phyloP scores from a whole-genome alignment of 2,797 vertebrate genomes.

The Lutjanus argentimaculatus region DNA sequence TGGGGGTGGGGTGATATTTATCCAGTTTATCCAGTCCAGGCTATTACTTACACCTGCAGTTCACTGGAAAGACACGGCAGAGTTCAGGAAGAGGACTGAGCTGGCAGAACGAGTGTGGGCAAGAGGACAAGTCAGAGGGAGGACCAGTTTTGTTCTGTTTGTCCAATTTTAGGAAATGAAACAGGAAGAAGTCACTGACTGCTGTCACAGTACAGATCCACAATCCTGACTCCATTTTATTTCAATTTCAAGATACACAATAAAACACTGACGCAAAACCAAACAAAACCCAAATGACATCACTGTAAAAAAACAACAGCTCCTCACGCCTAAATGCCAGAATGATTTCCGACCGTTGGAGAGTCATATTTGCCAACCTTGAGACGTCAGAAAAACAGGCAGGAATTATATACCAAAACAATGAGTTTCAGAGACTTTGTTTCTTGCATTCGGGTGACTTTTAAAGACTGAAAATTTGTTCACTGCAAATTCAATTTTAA shows the following conservation, averaged over 20 bases:
- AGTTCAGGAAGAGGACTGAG: constrained; percentile 50
- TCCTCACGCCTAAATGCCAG: too few species aligned
- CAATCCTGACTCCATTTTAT: not conserved
- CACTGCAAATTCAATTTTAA: too few species aligned
- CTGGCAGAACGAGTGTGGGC: not conserved
- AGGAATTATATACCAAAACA: too few species aligned
- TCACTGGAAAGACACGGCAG: constrained; percentile 74
- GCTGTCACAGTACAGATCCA: not conserved
- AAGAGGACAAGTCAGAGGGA: not conserved
- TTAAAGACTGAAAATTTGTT: too few species aligned
- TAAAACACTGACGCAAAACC: not conserved
- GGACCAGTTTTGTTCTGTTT: not conserved
- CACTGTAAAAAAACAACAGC: too few species aligned
- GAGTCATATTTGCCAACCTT: too few species aligned
- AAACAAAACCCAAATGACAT: too few species aligned
- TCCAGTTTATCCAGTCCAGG: constrained; percentile 68
- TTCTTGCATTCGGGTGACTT: too few species aligned
- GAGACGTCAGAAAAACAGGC: too few species aligned
- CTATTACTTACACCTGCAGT: constrained; percentile 86
- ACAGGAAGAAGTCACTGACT: not conserved
- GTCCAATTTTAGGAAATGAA: not conserved
- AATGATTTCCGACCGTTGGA: too few species aligned
- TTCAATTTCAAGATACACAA: not conserved
- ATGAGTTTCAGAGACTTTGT: too few species aligned
- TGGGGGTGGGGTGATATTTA: constrained; percentile 48